Evolutionary conservation across 1,140 invertebrate species (phyloP), one percentile per base, ranked within the genome.

Genomic region (Aphaenogaster floridana): DNA sequence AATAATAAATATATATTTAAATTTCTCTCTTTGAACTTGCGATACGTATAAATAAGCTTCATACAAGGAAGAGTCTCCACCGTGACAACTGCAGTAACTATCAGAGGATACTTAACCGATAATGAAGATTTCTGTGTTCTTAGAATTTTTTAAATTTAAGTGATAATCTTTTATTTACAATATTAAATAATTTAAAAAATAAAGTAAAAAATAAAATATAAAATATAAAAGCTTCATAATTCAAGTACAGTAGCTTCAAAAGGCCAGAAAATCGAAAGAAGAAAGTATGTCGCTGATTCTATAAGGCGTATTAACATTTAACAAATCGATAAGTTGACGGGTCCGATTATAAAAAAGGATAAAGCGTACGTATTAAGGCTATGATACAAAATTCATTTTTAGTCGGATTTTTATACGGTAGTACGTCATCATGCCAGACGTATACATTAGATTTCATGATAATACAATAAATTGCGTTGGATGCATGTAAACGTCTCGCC

Each of bases 401-500:
- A 61, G 8, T 50, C 42, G 11, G 39, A 45, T 57, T 72, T 50
- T 54, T 39, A 4, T 50, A 34, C 42, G 34, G 34, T 34, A 84
- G 34, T 39, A n/a, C 21, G 36, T 74, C 68, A 86, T 9, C 9
- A 17, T 34, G 17, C 66, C 86, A 66, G 69, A 78, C 63, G 52
- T 91, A 93, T 93, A 93, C 93, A 93, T 94, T 93, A 92, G 87
- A 92, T 90, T 63, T 76, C 86, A 48, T 74, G 92, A 93, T 93
- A 94, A 93, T 92, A 92, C 87, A 89, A 93, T 94, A 93, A 94
- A 94, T 94, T 93, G 85, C 69, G 39, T 59, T 36, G 89, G 90
- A 93, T 86, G 86, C 84, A 63, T 92, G 90, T 93, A 93, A 93
- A 94, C 36, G 92, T 93, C 92, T 76, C n/a, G 57, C 48, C 13